Conservation (phyloP, 2,888 invertebrate species). For the Dimorphilus gyrociliatus region DNA sequence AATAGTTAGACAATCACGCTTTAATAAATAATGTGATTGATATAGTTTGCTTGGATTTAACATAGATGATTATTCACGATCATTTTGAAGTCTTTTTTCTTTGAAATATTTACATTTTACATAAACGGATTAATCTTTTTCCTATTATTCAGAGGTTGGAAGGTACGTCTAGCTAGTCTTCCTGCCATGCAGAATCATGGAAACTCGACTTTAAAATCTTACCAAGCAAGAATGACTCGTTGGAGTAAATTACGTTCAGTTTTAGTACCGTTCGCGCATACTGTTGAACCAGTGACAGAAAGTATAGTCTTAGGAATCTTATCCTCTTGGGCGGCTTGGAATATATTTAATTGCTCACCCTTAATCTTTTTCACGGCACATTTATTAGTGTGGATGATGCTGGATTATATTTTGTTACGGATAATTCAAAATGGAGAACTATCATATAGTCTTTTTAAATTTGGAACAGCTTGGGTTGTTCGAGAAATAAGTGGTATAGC, state of each 20-base stretch:
- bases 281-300: slow-evolving; percentile 85
- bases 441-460: slow-evolving; percentile 60
- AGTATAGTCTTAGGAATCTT: slow-evolving; percentile 82
- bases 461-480: not conserved
- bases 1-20: no score
- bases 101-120: not conserved
- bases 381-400: slow-evolving; percentile 79
- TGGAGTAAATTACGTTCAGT: slow-evolving; percentile 91
- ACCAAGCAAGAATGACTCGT: slow-evolving; percentile 60
- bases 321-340: slow-evolving; percentile 67
- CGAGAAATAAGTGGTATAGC: no score
- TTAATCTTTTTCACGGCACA: slow-evolving; percentile 81
- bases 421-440: no score
- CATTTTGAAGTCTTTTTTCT: slow-evolving; percentile 1
- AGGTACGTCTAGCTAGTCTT: slow-evolving; percentile 70
- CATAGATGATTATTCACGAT: slow-evolving; percentile 1
- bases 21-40: not conserved
- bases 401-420: slow-evolving; percentile 73
- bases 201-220: slow-evolving; percentile 61
- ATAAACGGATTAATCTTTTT: not conserved
- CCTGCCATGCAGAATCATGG: slow-evolving; percentile 93
- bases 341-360: slow-evolving; percentile 69
- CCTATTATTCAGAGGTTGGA: slow-evolving; percentile 53
- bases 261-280: slow-evolving; percentile 76
- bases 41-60: not conserved